Evolutionary conservation across 2,113 vertebrate species (phyloP).

Genomic region (Pterocles gutturalis): DNA sequence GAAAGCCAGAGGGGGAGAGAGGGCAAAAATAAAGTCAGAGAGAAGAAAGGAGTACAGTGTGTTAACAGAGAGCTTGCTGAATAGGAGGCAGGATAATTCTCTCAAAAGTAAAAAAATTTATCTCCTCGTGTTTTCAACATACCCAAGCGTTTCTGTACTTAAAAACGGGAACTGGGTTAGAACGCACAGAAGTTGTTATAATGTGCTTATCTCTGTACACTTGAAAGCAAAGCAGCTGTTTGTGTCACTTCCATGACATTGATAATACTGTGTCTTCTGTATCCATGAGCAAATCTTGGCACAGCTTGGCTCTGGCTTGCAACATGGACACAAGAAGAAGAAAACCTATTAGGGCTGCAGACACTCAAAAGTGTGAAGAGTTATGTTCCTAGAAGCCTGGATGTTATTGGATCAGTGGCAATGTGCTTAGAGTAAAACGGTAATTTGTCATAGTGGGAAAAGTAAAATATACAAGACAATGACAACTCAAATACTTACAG

Average conservation of each 20-base stretch:
- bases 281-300: neutral
- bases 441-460: neutral
- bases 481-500: conserved; percentile 47
- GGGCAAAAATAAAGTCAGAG: conserved; percentile 21
- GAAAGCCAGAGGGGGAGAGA: conserved; percentile 10
- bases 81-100: conserved; percentile 8
- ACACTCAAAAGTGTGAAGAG: neutral
- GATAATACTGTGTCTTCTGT: neutral
- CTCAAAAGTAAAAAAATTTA: neutral
- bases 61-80: conserved; percentile 14
- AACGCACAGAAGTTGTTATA: neutral
- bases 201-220: neutral
- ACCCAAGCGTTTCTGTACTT: neutral
- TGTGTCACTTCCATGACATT: neutral
- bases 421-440: neutral
- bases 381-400: neutral
- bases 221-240: neutral
- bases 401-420: neutral
- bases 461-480: neutral
- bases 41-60: conserved; percentile 29
- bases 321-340: neutral
- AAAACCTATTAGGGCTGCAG: neutral
- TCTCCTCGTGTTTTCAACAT: neutral
- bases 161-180: neutral
- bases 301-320: neutral